Evolutionary conservation across 2,113 vertebrate genomes (phyloP).

Genomic region (Piaya cayana): DNA sequence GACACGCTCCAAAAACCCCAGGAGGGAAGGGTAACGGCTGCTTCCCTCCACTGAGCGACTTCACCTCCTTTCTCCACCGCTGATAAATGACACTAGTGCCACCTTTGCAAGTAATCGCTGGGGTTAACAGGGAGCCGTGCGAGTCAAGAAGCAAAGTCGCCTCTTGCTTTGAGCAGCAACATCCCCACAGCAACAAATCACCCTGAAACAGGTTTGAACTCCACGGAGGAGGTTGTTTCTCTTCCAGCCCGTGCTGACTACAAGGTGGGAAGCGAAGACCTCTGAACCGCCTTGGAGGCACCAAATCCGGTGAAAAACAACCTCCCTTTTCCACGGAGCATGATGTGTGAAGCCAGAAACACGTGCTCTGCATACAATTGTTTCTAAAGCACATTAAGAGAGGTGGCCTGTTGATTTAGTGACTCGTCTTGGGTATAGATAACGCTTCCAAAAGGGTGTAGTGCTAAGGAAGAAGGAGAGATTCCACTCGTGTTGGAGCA

Average conservation of each 20-base stretch:
- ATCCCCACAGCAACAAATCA: constrained; percentile 56
- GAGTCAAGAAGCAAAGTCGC: not conserved
- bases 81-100: constrained; percentile 53
- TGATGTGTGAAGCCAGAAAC: not conserved
- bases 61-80: not conserved
- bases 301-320: not conserved
- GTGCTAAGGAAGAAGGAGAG: not conserved
- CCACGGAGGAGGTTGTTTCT: not conserved
- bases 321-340: not conserved
- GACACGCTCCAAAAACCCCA: not conserved
- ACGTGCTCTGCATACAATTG: not conserved
- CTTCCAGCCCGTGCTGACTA: not conserved
- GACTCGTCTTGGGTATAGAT: not conserved
- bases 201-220: not conserved
- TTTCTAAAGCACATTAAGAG: not conserved
- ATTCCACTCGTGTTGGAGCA: too few species aligned
- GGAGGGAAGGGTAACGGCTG: fast-evolving
- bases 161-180: not conserved
- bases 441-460: fast-evolving
- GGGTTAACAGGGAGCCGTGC: constrained; percentile 19
- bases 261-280: not conserved
- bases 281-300: not conserved
- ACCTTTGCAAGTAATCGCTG: constrained; percentile 19
- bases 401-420: not conserved
- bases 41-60: not conserved